Percentiles rank a stretch among this genome's conserved stretches.
Evolutionary conservation across 2,797 vertebrate species (phyloP).

Genomic region (Syndactyla subalaris): DNA sequence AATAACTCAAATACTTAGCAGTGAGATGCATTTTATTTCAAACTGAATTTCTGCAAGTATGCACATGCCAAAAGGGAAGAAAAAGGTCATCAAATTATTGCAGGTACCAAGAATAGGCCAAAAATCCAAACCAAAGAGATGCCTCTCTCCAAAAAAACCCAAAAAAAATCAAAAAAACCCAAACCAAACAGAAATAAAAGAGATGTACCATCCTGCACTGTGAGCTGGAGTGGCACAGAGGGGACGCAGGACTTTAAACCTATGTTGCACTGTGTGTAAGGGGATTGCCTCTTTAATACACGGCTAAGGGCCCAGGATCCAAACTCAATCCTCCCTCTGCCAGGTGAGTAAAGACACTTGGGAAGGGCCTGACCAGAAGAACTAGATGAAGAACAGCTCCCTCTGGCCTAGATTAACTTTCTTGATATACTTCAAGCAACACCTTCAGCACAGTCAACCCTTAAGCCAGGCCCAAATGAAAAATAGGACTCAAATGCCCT

Average conservation of each 20-base stretch:
- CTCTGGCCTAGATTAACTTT: background rate
- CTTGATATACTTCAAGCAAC: background rate
- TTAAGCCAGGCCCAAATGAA: background rate
- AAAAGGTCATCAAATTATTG: background rate
- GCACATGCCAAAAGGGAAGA: background rate
- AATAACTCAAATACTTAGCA: slow-evolving; percentile 49
- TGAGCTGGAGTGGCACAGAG: background rate
- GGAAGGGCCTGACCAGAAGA: background rate
- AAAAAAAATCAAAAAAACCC: background rate
- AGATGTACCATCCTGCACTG: background rate
- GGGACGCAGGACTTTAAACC: accelerated
- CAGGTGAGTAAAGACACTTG: background rate
- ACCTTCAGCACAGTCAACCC: background rate
- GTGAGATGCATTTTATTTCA: slow-evolving; percentile 37
- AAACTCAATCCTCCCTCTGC: background rate
- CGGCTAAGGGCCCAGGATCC: background rate
- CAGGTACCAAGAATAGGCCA: background rate
- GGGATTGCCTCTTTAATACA: background rate
- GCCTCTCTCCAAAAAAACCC: background rate
- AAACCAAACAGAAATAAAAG: background rate
- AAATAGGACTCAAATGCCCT: background rate
- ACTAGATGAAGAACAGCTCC: background rate
- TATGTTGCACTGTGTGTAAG: background rate
- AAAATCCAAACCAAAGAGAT: background rate
- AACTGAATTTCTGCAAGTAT: background rate